phyloP scores from a whole-genome alignment of 2,888 invertebrate genomes.

The Spicauda simplicius region DNA sequence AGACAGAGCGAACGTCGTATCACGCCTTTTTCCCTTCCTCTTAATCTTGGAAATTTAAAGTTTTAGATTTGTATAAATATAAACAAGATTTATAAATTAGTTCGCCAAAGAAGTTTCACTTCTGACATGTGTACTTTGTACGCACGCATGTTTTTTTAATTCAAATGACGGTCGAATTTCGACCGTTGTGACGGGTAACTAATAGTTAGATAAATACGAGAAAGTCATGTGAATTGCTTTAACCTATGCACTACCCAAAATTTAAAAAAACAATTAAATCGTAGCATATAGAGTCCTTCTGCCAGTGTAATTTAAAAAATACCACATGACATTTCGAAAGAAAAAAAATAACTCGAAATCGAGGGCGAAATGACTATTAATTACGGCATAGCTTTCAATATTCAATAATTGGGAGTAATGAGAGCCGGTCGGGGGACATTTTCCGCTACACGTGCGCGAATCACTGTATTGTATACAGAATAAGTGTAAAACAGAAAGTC shows the following conservation, averaged over 20 bases:
- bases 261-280: background rate
- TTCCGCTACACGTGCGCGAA: slow-evolving; percentile 58
- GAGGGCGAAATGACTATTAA: slow-evolving; percentile 6
- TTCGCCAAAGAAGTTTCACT: too few species aligned
- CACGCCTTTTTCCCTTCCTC: too few species aligned
- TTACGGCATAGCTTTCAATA: slow-evolving; percentile 21
- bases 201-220: too few species aligned
- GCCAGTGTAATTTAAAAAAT: slow-evolving; percentile 1
- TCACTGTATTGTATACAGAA: slow-evolving; percentile 40
- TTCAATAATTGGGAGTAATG: slow-evolving; percentile 25
- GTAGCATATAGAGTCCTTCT: background rate
- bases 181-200: too few species aligned
- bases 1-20: too few species aligned
- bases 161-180: too few species aligned
- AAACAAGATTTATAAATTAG: too few species aligned
- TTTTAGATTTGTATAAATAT: too few species aligned
- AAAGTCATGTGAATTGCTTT: too few species aligned
- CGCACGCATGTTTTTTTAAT: too few species aligned
- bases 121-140: too few species aligned
- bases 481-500: background rate
- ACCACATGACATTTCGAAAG: slow-evolving; percentile 31
- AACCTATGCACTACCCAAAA: background rate
- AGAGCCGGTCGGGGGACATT: slow-evolving; percentile 40
- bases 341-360: slow-evolving; percentile 44
- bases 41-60: too few species aligned